Evolutionary conservation across 2,113 vertebrate species (phyloP).

Genomic region (Tursiops truncatus): DNA sequence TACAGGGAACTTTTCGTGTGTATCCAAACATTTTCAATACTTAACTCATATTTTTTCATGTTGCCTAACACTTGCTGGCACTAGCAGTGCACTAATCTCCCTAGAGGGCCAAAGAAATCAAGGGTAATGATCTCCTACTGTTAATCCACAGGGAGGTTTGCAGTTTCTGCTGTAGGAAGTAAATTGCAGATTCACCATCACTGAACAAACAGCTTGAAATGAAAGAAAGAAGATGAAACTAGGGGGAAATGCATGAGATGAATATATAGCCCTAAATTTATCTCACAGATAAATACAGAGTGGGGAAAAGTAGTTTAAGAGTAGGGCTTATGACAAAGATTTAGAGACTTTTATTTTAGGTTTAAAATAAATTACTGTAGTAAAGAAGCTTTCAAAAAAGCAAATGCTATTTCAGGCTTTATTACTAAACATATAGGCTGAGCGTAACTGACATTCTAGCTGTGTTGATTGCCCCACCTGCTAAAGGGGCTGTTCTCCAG

Average conservation of each 20-base stretch:
- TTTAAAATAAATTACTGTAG: constrained; percentile 28
- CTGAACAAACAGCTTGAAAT: constrained; percentile 27
- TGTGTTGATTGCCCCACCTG: background rate
- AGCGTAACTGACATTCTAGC: background rate
- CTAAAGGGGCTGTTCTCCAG: background rate
- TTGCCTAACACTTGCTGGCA: constrained; percentile 51
- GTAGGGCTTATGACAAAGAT: background rate
- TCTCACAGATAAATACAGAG: background rate
- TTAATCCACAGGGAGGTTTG: constrained; percentile 11
- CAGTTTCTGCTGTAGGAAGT: background rate
- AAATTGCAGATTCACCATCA: background rate
- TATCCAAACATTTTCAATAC: constrained; percentile 62
- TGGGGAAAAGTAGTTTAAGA: background rate
- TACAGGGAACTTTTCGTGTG: background rate
- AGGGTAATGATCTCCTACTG: constrained; percentile 59
- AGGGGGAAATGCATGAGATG: background rate
- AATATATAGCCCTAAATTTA: background rate
- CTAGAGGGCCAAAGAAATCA: constrained; percentile 32
- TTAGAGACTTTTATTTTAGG: background rate
- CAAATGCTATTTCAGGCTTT: background rate
- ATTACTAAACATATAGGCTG: background rate
- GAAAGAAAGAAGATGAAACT: background rate
- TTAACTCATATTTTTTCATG: constrained; percentile 62
- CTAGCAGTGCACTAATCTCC: constrained; percentile 1
- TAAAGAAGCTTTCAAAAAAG: background rate